Percentiles rank a stretch among this genome's conserved stretches.
phyloP scores from a whole-genome alignment of 2,888 invertebrate species.

The Neelides folsomi region DNA sequence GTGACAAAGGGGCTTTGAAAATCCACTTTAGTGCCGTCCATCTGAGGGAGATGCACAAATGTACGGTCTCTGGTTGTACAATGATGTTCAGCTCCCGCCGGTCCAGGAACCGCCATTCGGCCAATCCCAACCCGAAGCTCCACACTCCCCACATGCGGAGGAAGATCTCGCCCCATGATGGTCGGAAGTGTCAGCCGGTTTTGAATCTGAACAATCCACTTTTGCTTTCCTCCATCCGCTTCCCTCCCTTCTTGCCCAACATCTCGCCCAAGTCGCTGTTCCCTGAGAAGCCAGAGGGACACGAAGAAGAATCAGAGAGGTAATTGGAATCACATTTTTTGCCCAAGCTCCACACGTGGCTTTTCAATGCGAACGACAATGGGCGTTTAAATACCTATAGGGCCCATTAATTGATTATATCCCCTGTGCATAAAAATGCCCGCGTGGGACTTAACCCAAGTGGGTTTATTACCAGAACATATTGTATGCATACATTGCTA shows the following conservation, averaged over 20 bases:
- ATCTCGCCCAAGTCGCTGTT: conserved; percentile 41
- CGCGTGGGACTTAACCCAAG: too few species aligned
- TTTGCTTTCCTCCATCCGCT: conserved; percentile 11
- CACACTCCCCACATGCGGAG: conserved; percentile 87
- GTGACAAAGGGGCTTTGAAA: conserved; percentile 98
- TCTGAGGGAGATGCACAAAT: conserved; percentile 97
- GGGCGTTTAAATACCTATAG: neutral
- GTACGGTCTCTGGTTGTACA: conserved; percentile 94
- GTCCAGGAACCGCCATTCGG: conserved; percentile 89
- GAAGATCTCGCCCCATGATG: conserved; percentile 88
- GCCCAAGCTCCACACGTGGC: neutral
- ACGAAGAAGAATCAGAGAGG: conserved; percentile 3
- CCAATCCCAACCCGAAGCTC: conserved; percentile 94
- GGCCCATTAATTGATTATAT: too few species aligned
- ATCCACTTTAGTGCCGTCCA: conserved; percentile 99
- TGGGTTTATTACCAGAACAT: too few species aligned
- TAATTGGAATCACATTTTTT: neutral
- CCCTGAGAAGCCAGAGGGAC: conserved; percentile 6
- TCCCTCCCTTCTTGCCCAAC: conserved; percentile 17
- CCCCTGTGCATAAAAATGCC: too few species aligned
- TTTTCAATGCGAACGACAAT: neutral
- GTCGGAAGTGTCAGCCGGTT: conserved; percentile 74
- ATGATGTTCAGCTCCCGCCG: conserved; percentile 98
- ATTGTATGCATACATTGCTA: too few species aligned
- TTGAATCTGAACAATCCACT: conserved; percentile 23